phyloP scores from a whole-genome alignment of 1,140 invertebrate species.

The Temnothorax curvispinosus region DNA sequence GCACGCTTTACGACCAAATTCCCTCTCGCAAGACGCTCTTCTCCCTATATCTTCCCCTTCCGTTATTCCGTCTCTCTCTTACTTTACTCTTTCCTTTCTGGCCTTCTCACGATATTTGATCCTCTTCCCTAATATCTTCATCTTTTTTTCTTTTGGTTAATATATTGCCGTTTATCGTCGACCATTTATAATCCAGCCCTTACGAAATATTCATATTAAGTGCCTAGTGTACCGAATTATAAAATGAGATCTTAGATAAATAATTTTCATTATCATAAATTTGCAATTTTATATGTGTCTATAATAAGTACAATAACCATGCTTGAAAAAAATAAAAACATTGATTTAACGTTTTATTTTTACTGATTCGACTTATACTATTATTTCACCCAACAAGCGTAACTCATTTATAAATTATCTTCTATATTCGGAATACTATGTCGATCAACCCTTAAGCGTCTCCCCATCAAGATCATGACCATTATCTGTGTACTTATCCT shows the following conservation, averaged over 20 bases:
- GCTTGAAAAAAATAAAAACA: background rate
- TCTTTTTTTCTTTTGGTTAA: conserved; percentile 47
- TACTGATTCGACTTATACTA: background rate
- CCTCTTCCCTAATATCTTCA: conserved; percentile 49
- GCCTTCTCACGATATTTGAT: conserved; percentile 41
- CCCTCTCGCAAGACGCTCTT: conserved; percentile 49
- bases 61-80: conserved; percentile 6
- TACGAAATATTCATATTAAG: conserved; percentile 24
- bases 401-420: background rate
- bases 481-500: conserved; percentile 10
- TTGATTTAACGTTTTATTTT: background rate
- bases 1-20: conserved; percentile 68
- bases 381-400: background rate
- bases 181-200: conserved; percentile 7
- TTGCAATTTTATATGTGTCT: background rate
- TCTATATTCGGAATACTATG: background rate
- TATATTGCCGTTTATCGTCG: conserved; percentile 46
- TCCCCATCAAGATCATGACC: background rate
- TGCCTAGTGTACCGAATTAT: background rate
- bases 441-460: background rate
- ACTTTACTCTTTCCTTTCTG: background rate
- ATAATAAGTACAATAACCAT: background rate
- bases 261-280: background rate
- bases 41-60: conserved; percentile 50
- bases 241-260: background rate